Evolutionary conservation across 2,113 vertebrate genomes (phyloP), one percentile per base, ranked within the genome.

Genomic region (Serilophus lunatus): DNA sequence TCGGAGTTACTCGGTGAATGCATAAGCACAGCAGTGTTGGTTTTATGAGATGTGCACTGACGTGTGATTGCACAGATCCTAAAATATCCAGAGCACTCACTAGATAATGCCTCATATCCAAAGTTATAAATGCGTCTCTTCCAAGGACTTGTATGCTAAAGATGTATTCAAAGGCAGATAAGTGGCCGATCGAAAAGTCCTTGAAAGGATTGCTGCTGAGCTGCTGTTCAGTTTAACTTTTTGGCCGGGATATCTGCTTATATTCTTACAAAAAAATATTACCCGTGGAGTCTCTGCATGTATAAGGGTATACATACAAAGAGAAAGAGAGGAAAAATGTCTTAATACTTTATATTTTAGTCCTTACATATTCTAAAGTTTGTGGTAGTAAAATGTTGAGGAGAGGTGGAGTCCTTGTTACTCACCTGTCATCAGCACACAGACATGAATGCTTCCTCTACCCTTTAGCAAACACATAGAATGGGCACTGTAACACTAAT

Each of bases 121-220:
- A 79, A 82, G 14, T 9, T 56, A 35, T 64, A 89, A 86, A 53
- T 51, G 63, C 24, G 31, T 18, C 38, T 65, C 40, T 78, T 83
- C 47, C 8, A 64, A 49, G 54, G 23, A 45, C 72, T 70, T 70
- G 57, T 60, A 75, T 75, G 74, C 63, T 68, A 72, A 90, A 71
- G 78, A 13, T 9, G 35, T 60, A 51, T 82, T 90, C 82, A 90
- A 61, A 96, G 88, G 50, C 93, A 84, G 50, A 74, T 87, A 82
- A 86, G 25, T 1, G 7, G 38, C 50, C 53, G 20, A 68, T 51
- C 10, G 2, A 82, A 74, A 82, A 84, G 8, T 26, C 82, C 90
- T 80, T 76, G 63, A 80, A 95, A 65, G 49, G 25, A 31, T 42
- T 91, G 56, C 65, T 53, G 56, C 69, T 68, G 45, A 81, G 45